Evolutionary conservation across 2,888 invertebrate species (phyloP), one percentile per base, ranked within the genome.

Genomic region (Megaustenia siamemsis): DNA sequence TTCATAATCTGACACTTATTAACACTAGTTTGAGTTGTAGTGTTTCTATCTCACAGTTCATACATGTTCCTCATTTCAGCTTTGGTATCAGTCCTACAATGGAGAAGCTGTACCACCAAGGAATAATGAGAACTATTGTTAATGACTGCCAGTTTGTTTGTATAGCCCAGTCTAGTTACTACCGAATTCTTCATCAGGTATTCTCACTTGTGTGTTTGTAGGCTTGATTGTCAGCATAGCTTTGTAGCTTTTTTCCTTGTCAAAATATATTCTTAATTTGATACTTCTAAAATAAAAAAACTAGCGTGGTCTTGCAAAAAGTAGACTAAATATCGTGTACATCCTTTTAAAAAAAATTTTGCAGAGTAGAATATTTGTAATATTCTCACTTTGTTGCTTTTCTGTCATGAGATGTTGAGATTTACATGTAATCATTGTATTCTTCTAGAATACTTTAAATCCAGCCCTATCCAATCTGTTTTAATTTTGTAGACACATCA

Each of bases 141-240:
- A 98, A 99, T 94, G 99, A 99, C 94, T 99, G 99, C 93, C 99
- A 99, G 94, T 99, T 99, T 95, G 99, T 99, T 53, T 98, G 99
- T 94, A 98, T 99, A 82, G 98, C 99, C 24, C 99, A 99, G 95
- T 97, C 97, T 82, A 98, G 99, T 94, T 99, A 99, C 94, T 99
- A 98, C 94, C 94, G 96, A 88, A 97, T 97, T 87, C 92, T 95
- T 89, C 93, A 94, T 84, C 94, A 94, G 91, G 93, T 94, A 73
- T 49, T 49, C 35, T 21, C 4, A 28, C 35, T 21, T 32, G 49
- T 73, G 1, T 15, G 45, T 24, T 21, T 32, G 49, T 73, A 45
- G 12, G 5, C 43, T 5, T n/a, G n/a, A n/a, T n/a, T n/a, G n/a
- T n/a, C n/a, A n/a, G n/a, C 12, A 12, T 10, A 18, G 49, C n/a